Base-by-base conservation (phyloP, 2,888 invertebrate species). In the Drosophila eohydei region DNA sequence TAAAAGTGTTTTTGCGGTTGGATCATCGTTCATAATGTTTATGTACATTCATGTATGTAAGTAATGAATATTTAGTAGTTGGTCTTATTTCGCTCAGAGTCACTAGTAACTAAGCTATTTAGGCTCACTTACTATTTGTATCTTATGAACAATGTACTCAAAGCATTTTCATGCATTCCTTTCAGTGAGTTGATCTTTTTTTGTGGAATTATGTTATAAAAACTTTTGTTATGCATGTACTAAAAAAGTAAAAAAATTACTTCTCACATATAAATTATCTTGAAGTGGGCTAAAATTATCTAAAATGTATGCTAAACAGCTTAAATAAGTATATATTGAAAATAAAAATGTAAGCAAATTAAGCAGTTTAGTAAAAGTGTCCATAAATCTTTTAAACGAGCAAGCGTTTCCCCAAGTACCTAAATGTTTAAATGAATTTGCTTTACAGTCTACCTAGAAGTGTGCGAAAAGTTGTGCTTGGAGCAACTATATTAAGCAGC, bases 381-480 rank as follows among this genome's bases (percentile, higher is more conserved):
- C 6, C 40, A 21, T 56, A 56, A 56, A 54, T 54, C 54, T 28
- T 30, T 40, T 5, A 12, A 32, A 14, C 32, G 21, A 14, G 5
- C 14, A 30, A 41, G 32, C 41, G 32, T 32, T 9, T 21, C 9
- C 41, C 7, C 12, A n/a, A 12, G 30, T 41, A 41, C 16, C 16
- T 11, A 30, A 41, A 30, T 41, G 14, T 43, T 34, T 21, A 32
- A 43, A 28, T 56, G 14, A 7, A 12, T 30, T 34, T 56, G n/a
- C 32, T 26, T 26, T 21, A 14, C 5, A 57, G 57, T 67, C 16
- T 16, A 55, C 40, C 51, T 48, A 46, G 58, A 38, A 59, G 48
- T 58, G 41, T 30, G 21, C 8, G 30, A n/a, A 16, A 41, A 73
- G 41, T 7, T 57, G 51, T n/a, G 16, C 59, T 64, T 21, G 57